phyloP scores from a whole-genome alignment of 2,888 invertebrate genomes.

The Gari tellinella region DNA sequence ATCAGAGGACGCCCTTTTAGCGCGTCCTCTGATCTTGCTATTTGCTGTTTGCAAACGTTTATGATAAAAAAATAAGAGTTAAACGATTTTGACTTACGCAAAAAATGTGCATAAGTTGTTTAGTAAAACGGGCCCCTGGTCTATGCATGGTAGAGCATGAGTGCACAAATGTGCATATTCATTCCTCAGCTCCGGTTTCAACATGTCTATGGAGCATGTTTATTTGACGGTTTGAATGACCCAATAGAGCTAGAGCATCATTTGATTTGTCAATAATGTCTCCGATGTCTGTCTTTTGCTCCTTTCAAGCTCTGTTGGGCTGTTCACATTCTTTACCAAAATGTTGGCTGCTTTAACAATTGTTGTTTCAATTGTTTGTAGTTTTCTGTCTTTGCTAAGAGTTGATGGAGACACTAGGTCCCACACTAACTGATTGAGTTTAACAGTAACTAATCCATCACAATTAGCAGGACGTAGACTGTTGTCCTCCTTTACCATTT shows the following conservation, averaged over 20 bases:
- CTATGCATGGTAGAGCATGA: neutral
- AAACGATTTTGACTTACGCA: no score
- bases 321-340: constrained; percentile 29
- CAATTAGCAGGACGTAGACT: constrained; percentile 30
- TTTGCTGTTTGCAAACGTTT: no score
- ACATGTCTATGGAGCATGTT: constrained; percentile 6
- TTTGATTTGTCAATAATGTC: constrained; percentile 16
- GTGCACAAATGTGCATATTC: constrained; percentile 14
- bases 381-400: constrained; percentile 22
- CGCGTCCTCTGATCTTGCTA: no score
- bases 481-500: neutral
- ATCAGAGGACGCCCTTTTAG: no score
- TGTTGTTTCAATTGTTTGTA: constrained; percentile 22
- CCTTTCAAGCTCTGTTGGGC: constrained; percentile 10
- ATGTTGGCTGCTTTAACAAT: constrained; percentile 28
- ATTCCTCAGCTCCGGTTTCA: constrained; percentile 8
- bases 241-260: constrained; percentile 24
- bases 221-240: constrained; percentile 28
- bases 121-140: no score
- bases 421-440: constrained; percentile 38
- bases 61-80: no score
- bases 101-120: no score
- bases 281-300: no score
- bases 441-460: constrained; percentile 33
- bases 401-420: constrained; percentile 15